Percentiles rank a stretch among this genome's conserved stretches.
Evolutionary conservation across 37 sponge, comb jelly and placozoan species (phyloP).

Genomic region (Spongia lamella): DNA sequence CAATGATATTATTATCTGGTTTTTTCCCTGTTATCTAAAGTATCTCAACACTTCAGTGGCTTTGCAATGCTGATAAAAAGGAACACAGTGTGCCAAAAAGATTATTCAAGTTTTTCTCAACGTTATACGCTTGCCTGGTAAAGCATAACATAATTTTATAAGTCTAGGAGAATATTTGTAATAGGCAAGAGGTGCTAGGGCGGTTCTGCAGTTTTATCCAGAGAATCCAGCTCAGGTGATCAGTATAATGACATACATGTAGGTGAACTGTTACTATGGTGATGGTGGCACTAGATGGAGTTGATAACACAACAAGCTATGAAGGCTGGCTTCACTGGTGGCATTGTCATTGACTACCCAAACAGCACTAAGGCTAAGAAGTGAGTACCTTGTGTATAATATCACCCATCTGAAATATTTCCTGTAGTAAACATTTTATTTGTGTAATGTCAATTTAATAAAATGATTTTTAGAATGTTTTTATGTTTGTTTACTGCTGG

Average conservation of each 20-base stretch:
- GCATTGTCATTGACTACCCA: slow-evolving; percentile 96
- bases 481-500: slow-evolving; percentile 97
- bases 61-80: slow-evolving; percentile 98
- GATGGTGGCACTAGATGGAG: slow-evolving; percentile 64
- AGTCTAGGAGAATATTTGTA: slow-evolving; percentile 28
- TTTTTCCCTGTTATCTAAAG: slow-evolving; percentile 29
- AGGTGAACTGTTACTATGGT: not conserved
- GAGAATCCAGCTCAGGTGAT: slow-evolving; percentile 90
- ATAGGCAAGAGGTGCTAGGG: slow-evolving; percentile 86
- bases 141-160: slow-evolving; percentile 1
- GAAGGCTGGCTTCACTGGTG: slow-evolving; percentile 97
- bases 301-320: slow-evolving; percentile 93
- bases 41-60: slow-evolving; percentile 97
- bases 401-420: not conserved
- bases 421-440: not conserved
- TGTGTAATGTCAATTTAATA: not conserved
- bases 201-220: slow-evolving; percentile 99
- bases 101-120: slow-evolving; percentile 85
- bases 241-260: not conserved
- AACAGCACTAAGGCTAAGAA: slow-evolving; percentile 98
- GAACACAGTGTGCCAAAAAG: slow-evolving; percentile 82
- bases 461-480: slow-evolving; percentile 72
- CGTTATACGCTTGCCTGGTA: slow-evolving; percentile 89
- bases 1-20: not conserved
- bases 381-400: slow-evolving; percentile 32